Base-by-base conservation (phyloP, 2,113 vertebrate species). In the Elgaria multicarinata region DNA sequence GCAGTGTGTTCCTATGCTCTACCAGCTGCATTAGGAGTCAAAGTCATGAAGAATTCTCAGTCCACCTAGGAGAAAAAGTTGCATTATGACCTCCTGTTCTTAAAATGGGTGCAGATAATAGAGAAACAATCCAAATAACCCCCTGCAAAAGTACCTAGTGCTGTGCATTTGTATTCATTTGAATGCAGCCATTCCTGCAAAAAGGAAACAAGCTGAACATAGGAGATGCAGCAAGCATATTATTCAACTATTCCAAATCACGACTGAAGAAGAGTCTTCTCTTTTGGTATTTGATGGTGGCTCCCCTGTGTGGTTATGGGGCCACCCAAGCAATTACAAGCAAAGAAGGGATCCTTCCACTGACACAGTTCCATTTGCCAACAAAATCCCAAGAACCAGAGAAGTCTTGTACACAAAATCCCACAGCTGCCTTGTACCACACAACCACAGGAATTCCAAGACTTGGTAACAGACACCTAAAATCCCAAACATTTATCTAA, bases 401-500 rank as follows among this genome's bases (percentile, higher is more conserved):
- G 44, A 24, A 80, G 14, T n/a, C 4, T 77, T 46, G 26, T 4
- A 2, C 46, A 4, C 26, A 77, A 77, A 76, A 79, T 79, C 28
- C 16, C 50, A 24, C 18, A 55, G 16, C 26, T 79, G 26, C 39
- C 10, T 1, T 79, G 42, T 16, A 26, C 3, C 39, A 44, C 14
- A 69, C 26, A 31, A 7, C 58, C 75, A 78, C 75, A 67, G 42
- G 6, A 1, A 6, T 67, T 20, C 46, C n/a, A 80, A 39, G 24
- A 79, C 62, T 50, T 79, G 31, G 44, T 53, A 50, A 50, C 6
- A 71, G 44, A 36, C 12, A 66, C 85, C 3, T 74, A 67, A 42
- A 86, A 87, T 87, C 74, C 86, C 86, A 87, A 67, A 71, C 42
- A 87, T 79, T 80, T 80, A n/a, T 69, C 64, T 71, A 71, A 55